These are phyloP conservation scores for Coturnix japonica DNA, from an alignment of 2,113 vertebrate species.

Conservation along the genomic window DNA sequence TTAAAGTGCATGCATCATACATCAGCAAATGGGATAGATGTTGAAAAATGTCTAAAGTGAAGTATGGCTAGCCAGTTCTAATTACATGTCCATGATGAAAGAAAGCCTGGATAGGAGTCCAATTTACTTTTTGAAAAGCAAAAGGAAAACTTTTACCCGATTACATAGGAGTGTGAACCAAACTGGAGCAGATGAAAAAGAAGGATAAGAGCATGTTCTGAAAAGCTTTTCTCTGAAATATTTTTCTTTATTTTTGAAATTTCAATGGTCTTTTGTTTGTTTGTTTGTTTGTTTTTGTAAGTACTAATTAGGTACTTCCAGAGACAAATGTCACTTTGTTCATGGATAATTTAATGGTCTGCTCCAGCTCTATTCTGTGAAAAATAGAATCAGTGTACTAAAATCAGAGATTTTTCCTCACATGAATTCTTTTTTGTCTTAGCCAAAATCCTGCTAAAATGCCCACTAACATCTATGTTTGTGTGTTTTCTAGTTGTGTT, in stretches of 20 bases:
- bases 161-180: neutral
- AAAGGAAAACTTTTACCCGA: neutral
- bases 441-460: neutral
- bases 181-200: neutral
- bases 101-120: neutral
- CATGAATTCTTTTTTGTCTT: neutral
- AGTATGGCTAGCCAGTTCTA: neutral
- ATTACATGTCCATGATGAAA: neutral
- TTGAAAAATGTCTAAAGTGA: neutral
- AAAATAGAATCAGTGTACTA: neutral
- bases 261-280: neutral
- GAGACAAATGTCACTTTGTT: neutral
- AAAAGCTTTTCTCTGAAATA: neutral
- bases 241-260: neutral
- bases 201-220: neutral
- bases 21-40: neutral
- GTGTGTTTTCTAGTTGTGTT: neutral
- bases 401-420: neutral
- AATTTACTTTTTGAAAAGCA: neutral
- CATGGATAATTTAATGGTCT: neutral
- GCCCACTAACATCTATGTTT: neutral
- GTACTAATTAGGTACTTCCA: neutral
- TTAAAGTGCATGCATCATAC: neutral
- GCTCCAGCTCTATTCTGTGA: neutral
- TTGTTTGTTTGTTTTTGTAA: too few relatives aligned